A percentile compares a stretch with the other conserved stretches of the same genome.
Evolutionary conservation across 2,113 vertebrate genomes (phyloP).

Genomic region (Solenodon paradoxus): DNA sequence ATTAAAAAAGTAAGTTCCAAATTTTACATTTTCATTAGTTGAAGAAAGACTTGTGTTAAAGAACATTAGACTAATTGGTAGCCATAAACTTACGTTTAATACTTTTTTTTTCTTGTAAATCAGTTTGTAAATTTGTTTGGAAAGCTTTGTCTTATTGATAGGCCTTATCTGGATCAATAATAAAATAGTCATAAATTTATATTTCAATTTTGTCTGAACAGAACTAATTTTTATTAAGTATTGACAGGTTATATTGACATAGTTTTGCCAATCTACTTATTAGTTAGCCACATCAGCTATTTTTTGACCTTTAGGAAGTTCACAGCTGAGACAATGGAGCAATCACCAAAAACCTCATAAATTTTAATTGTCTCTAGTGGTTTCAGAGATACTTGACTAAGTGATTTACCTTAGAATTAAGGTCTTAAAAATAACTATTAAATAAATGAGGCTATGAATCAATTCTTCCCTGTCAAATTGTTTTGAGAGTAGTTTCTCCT

Average conservation of each 20-base stretch:
- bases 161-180: neutral
- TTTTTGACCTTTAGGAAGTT: neutral
- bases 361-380: neutral
- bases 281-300: neutral
- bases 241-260: neutral
- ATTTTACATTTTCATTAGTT: neutral
- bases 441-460: neutral
- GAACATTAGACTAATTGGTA: neutral
- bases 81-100: neutral
- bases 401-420: neutral
- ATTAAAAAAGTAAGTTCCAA: neutral
- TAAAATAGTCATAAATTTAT: neutral
- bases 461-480: neutral
- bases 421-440: neutral
- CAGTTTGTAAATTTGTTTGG: neutral
- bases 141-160: neutral
- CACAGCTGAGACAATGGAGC: neutral
- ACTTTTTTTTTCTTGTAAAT: neutral
- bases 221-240: neutral
- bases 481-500: neutral
- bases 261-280: neutral
- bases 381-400: neutral
- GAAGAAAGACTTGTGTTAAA: neutral
- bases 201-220: neutral
- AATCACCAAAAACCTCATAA: neutral